Base-by-base conservation (phyloP, 2,113 vertebrate species). In the Scomber scombrus region DNA sequence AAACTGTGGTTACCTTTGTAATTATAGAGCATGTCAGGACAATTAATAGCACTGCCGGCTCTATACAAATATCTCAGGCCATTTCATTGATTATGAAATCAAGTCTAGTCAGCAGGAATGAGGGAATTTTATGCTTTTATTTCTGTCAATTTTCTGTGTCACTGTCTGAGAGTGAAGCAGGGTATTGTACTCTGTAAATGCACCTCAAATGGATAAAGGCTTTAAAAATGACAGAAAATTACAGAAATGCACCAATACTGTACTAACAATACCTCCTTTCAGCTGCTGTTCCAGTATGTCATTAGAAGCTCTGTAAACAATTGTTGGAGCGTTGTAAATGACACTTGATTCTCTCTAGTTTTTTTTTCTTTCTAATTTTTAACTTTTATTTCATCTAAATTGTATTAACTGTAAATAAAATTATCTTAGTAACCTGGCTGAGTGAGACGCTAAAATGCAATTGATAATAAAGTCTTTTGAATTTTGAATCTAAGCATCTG, bases 1-100 rank as follows among this genome's bases (percentile, higher is more conserved):
- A 91, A 85, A 82, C 74, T 78, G 77, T 87, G 84, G 82, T 93
- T 89, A 91, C 85, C 81, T 89, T 93, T 91, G 91, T 93, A 94
- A 95, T 95, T 93, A 94, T 80, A 85, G 90, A 90, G 64, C 78
- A 68, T 86, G 85, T 91, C 91, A 81, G 72, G 57, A 71, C 85
- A 91, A 90, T 90, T 91, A 87, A 94, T 88, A 80, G 85, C 81
- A 46, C 71, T 55, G 66, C 80, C 78, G 26, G 63, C 71, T 75
- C 69, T 26, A 18, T 77, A 82, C 68, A 89, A 87, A 92, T 85
- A 85, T 75, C 73, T 80, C 84, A 75, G 75, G 84, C 74, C 71
- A 67, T 90, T 93, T 87, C 72, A 86, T 90, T 85, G 77, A 87
- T 89, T 90, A 70, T 70, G 64, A 91, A 93, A 91, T 88, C 75